These are phyloP conservation scores for Zaprionus tsacasi DNA, from an alignment of 1,140 invertebrate species.

Conservation along the genomic window DNA sequence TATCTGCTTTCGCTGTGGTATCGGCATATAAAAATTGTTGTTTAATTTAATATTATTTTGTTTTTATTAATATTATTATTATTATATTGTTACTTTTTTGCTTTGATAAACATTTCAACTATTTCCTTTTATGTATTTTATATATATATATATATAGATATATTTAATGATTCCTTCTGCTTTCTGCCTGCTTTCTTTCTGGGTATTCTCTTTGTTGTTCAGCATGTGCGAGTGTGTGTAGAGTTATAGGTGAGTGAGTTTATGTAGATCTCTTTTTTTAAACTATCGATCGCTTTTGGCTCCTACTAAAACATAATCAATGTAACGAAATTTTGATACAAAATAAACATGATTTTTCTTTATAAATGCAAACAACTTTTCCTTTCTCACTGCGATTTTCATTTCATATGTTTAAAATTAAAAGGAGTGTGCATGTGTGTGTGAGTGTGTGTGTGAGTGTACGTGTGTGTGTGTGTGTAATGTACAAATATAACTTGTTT, in stretches of 20 bases:
- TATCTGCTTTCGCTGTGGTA: conserved; percentile 7
- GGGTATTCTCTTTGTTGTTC: conserved; percentile 29
- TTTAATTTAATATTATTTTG: conserved; percentile 5
- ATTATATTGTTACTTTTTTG: conserved; percentile 12
- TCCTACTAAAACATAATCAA: conserved; percentile 6
- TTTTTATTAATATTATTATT: not conserved
- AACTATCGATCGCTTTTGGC: conserved; percentile 1
- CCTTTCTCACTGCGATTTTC: conserved; percentile 11
- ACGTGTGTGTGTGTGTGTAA: not conserved
- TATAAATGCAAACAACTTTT: conserved; percentile 34
- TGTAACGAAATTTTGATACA: conserved; percentile 47
- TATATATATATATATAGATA: not conserved
- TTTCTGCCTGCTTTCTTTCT: conserved; percentile 13
- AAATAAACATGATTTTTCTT: conserved; percentile 37
- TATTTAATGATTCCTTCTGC: conserved; percentile 6
- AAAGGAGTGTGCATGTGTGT: conserved; percentile 11
- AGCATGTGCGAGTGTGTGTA: conserved; percentile 6
- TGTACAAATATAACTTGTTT: conserved; percentile 29
- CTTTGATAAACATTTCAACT: conserved; percentile 40
- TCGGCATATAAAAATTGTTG: conserved; percentile 29
- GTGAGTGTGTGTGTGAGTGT: not conserved
- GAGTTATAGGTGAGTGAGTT: not conserved
- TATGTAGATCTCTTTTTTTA: not conserved
- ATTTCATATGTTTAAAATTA: conserved; percentile 33
- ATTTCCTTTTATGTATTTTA: conserved; percentile 17